phyloP scores from a whole-genome alignment of 2,113 vertebrate genomes.

The Beaufortia kweichowensis region DNA sequence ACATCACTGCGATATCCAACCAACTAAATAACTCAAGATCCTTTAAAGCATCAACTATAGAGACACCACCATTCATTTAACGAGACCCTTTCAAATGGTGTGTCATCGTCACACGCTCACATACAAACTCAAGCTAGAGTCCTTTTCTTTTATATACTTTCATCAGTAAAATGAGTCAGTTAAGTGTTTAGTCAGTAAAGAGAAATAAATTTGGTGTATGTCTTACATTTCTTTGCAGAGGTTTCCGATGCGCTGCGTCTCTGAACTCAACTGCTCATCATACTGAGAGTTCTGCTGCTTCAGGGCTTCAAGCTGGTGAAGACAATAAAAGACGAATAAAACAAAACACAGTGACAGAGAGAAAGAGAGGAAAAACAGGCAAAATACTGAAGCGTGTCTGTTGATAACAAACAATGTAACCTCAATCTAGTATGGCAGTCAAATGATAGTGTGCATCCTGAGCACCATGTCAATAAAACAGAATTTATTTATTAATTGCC shows the following conservation, averaged over 20 bases:
- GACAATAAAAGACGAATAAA: conserved; percentile 39
- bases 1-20: background rate
- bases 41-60: background rate
- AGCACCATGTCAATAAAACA: too few species aligned
- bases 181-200: background rate
- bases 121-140: too few species aligned
- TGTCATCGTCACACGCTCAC: background rate
- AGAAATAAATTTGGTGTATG: background rate
- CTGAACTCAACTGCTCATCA: conserved; percentile 79
- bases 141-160: too few species aligned
- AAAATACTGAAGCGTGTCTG: background rate
- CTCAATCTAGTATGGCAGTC: too few species aligned
- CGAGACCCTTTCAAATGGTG: background rate
- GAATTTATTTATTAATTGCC: too few species aligned
- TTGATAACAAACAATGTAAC: conserved; percentile 7
- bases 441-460: too few species aligned
- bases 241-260: conserved; percentile 80
- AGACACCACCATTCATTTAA: background rate
- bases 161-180: too few species aligned
- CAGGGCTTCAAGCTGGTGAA: conserved; percentile 82
- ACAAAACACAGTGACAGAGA: background rate
- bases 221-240: conserved; percentile 90
- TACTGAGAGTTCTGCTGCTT: conserved; percentile 86
- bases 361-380: background rate
- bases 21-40: background rate